phyloP scores from a whole-genome alignment of 2,888 invertebrate species.

The Celastrina argiolus region DNA sequence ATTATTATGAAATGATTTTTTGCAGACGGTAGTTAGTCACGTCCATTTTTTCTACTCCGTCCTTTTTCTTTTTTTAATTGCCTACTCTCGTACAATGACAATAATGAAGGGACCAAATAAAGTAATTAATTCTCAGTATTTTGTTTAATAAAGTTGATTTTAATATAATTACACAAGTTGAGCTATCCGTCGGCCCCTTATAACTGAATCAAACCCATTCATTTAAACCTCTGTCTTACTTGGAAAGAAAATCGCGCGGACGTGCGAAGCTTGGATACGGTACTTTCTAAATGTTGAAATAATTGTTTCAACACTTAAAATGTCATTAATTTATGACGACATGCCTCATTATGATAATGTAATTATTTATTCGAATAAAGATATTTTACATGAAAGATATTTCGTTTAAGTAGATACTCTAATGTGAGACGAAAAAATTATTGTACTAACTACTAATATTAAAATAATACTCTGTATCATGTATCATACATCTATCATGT shows the following conservation, averaged over 20 bases:
- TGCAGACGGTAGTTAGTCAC: not conserved
- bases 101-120: not conserved
- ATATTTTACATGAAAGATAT: no score
- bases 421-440: no score
- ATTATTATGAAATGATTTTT: not conserved
- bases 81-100: not conserved
- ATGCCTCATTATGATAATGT: no score
- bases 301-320: no score
- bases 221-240: slow-evolving; percentile 62
- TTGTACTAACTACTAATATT: no score
- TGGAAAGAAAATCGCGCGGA: slow-evolving; percentile 44
- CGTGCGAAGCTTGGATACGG: slow-evolving; percentile 36
- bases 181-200: slow-evolving; percentile 35
- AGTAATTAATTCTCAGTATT: slow-evolving; percentile 13
- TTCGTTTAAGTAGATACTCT: no score
- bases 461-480: no score
- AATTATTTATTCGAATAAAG: no score
- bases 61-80: not conserved
- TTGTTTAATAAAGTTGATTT: slow-evolving; percentile 8
- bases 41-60: not conserved
- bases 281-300: not conserved
- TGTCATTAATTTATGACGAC: no score
- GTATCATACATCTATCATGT: no score
- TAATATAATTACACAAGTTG: slow-evolving; percentile 2
- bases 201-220: slow-evolving; percentile 67